Percentiles rank a stretch among this genome's conserved stretches.
Evolutionary conservation across 2,797 vertebrate genomes (phyloP).

Genomic region (Molossus alvarezi): DNA sequence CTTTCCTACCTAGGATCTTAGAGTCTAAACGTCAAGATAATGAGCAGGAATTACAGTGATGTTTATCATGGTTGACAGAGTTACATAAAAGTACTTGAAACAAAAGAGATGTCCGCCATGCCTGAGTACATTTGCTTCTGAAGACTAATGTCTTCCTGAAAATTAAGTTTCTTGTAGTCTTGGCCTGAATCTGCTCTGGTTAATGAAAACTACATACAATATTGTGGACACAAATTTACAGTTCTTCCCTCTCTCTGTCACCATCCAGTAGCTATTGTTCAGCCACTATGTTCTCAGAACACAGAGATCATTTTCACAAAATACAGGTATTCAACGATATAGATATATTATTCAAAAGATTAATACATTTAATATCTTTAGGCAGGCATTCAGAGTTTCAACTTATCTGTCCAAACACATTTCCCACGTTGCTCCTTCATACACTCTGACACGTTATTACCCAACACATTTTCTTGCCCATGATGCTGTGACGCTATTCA

Average conservation of each 20-base stretch:
- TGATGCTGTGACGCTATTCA: neutral
- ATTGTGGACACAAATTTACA: neutral
- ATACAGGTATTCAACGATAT: neutral
- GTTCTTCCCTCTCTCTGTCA: neutral
- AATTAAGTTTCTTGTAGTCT: slow-evolving; percentile 5
- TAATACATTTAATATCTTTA: neutral
- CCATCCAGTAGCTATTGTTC: neutral
- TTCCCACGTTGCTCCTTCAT: neutral
- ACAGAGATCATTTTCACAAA: neutral
- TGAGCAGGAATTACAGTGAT: slow-evolving; percentile 7
- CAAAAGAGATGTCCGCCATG: neutral
- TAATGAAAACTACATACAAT: neutral
- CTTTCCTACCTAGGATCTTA: neutral
- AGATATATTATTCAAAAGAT: neutral
- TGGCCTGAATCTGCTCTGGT: slow-evolving; percentile 24
- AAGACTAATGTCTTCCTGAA: slow-evolving; percentile 30
- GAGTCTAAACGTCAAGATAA: slow-evolving; percentile 13
- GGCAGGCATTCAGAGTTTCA: neutral
- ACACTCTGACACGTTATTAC: neutral
- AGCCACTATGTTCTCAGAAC: neutral
- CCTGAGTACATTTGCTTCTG: slow-evolving; percentile 9
- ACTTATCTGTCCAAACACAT: neutral
- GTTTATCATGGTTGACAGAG: slow-evolving; percentile 51
- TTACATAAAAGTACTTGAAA: slow-evolving; percentile 37
- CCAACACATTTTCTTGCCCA: neutral